Evolutionary conservation across 2,888 invertebrate species (phyloP), one percentile per base, ranked within the genome.

Genomic region (Ligdia adustata): DNA sequence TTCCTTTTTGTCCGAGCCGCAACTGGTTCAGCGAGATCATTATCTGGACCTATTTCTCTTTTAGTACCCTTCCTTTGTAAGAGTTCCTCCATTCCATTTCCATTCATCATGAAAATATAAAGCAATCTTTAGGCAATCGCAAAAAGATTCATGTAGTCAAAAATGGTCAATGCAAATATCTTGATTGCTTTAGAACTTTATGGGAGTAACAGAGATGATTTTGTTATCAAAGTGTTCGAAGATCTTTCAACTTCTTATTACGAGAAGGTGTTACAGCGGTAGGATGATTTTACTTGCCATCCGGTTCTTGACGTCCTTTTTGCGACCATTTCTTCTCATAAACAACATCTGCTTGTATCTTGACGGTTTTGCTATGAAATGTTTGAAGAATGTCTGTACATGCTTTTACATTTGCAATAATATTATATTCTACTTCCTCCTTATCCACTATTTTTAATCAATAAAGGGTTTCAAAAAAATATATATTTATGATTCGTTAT

Each of bases 261-360:
- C 13, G 40, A 46, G 0, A 29, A 11, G 22, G 35, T 18, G 9
- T 5, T 9, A 13, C 3, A 13, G 11, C 7, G 26, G 22, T 15
- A 4, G n/a, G 9, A 16, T 33, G 18, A 4, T 13, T 12, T 37
- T 22, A 16, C 4, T 13, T 27, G 4, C 14, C 6, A 13, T 13
- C 11, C 35, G 35, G 41, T 38, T 32, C 37, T 48, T 48, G 42
- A 32, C 31, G 38, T 48, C 22, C 28, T 48, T 42, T 42, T 48
- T 41, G 47, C 47, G 26, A 28, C 28, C 15, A 37, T 42, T 32
- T 48, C 37, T 48, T 40, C 28, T 41, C 38, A 20, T 6, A n/a
- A n/a, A n/a, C n/a, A 46, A 28, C 46, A 42, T 42, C 48, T 48
- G 48, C 32, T 5, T 20, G 18, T 22, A 41, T 6, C 37, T 26